These are phyloP conservation scores for Micrastur ruficollis DNA, from an alignment of 2,797 vertebrate species.

Conservation along the genomic window DNA sequence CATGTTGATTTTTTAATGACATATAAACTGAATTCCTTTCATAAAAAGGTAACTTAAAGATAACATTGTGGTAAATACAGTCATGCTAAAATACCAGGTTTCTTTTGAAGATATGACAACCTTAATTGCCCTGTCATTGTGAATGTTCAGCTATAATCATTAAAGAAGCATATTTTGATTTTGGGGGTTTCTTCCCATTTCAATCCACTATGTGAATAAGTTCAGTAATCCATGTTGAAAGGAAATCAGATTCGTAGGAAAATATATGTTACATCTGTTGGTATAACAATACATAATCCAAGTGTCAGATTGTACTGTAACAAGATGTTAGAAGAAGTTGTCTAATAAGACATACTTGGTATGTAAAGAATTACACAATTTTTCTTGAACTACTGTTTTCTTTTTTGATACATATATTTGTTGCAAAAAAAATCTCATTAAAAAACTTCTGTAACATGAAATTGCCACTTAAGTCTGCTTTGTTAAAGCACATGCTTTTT, in stretches of 20 bases:
- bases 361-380: background rate
- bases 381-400: background rate
- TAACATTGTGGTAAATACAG: background rate
- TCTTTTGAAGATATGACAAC: background rate
- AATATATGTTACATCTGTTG: background rate
- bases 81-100: slow-evolving; percentile 21
- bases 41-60: slow-evolving; percentile 44
- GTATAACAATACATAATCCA: background rate
- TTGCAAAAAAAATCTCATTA: background rate
- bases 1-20: slow-evolving; percentile 36
- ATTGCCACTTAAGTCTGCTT: background rate
- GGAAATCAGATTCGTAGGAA: slow-evolving; percentile 43
- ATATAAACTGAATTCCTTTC: slow-evolving; percentile 57
- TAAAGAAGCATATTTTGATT: background rate
- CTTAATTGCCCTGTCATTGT: background rate
- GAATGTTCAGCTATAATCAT: background rate
- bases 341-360: background rate
- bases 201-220: background rate
- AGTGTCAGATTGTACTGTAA: background rate
- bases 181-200: background rate
- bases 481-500: background rate
- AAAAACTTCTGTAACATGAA: background rate
- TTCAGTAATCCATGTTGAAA: slow-evolving; percentile 19
- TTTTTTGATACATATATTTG: background rate
- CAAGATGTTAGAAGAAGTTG: background rate